These are phyloP conservation scores for Sciaenops ocellatus DNA, from an alignment of 2,797 vertebrate species.

Conservation along the genomic window DNA sequence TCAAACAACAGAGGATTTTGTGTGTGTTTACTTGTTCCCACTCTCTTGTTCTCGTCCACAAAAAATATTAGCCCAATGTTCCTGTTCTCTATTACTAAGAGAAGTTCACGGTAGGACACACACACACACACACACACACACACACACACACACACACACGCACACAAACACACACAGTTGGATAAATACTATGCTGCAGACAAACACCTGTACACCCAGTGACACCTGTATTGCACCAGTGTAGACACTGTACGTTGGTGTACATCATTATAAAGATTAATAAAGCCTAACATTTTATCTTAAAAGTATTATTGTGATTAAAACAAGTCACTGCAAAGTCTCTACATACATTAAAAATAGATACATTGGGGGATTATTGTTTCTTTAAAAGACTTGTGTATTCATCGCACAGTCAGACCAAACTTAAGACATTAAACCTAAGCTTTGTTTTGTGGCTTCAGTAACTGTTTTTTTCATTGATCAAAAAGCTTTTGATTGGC, in stretches of 20 bases:
- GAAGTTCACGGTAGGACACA: not conserved
- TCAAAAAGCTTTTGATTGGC: not conserved
- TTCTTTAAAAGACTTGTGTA: too few relatives aligned
- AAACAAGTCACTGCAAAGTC: not conserved
- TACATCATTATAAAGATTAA: not conserved
- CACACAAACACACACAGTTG: not conserved
- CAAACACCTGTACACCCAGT: not conserved
- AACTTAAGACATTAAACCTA: not conserved
- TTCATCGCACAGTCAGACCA: not conserved
- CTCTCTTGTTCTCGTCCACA: slow-evolving; percentile 3
- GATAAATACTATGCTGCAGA: not conserved
- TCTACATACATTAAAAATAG: not conserved
- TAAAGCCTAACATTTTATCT: not conserved
- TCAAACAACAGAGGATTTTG: slow-evolving; percentile 35
- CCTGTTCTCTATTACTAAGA: not conserved
- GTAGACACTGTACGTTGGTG: not conserved
- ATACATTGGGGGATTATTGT: not conserved
- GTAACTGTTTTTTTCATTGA: not conserved
- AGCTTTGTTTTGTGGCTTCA: not conserved
- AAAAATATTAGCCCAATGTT: slow-evolving; percentile 23
- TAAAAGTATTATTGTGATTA: not conserved
- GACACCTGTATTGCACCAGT: not conserved
- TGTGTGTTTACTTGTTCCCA: not conserved
- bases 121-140: not conserved
- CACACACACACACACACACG: not conserved